Evolutionary conservation across 1,140 invertebrate genomes (phyloP).

Genomic region (Ridgeia piscesae): DNA sequence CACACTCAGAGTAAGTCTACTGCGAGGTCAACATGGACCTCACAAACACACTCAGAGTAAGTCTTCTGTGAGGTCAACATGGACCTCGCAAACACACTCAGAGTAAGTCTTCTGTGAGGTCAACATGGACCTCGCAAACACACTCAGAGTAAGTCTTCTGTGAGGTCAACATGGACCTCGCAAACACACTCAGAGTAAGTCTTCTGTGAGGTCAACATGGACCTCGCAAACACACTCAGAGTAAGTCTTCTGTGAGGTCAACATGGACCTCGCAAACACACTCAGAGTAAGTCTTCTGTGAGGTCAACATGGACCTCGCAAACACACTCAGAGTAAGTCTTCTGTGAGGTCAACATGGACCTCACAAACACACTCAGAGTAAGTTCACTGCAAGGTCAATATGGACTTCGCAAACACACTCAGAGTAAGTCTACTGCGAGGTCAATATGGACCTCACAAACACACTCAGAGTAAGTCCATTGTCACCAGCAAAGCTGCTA

Average conservation of each 20-base stretch:
- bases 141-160: too few relatives aligned
- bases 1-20: too few relatives aligned
- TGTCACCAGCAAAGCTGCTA: too few relatives aligned
- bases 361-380: conserved; percentile 66
- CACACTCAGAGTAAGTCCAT: conserved; percentile 50
- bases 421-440: too few relatives aligned
- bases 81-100: conserved; percentile 66
- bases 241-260: too few relatives aligned
- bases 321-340: too few relatives aligned
- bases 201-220: conserved; percentile 62
- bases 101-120: too few relatives aligned
- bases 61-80: conserved; percentile 62
- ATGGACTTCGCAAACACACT: conserved; percentile 66
- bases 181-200: conserved; percentile 67
- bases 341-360: conserved; percentile 63
- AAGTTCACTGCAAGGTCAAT: conserved; percentile 59
- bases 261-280: conserved; percentile 65
- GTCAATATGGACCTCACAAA: conserved; percentile 65
- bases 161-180: conserved; percentile 63
- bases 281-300: too few relatives aligned
- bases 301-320: conserved; percentile 63
- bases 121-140: conserved; percentile 66
- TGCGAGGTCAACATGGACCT: conserved; percentile 63
- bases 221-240: conserved; percentile 66
- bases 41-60: conserved; percentile 65